Conservation (phyloP, 2,888 invertebrate genomes). For the Pardosa pseudoannulata region DNA sequence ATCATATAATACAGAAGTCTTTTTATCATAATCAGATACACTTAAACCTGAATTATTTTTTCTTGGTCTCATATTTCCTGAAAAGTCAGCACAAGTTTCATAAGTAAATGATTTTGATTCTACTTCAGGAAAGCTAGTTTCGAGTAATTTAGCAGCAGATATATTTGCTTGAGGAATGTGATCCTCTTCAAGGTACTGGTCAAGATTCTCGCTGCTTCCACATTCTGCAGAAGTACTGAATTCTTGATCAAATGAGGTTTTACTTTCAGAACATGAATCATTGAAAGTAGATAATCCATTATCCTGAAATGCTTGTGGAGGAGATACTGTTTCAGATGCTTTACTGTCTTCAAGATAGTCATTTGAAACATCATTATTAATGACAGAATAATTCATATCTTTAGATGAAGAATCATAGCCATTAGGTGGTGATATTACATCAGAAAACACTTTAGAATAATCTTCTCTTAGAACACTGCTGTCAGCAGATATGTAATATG, state of each 20-base stretch:
- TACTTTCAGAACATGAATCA: conserved; percentile 3
- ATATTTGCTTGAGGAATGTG: neutral
- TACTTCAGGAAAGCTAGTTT: conserved; percentile 26
- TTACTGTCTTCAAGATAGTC: neutral
- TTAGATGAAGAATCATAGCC: neutral
- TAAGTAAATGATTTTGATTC: conserved; percentile 30
- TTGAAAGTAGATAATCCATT: neutral
- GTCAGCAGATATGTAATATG: neutral
- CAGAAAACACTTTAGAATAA: neutral
- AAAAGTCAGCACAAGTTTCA: conserved; percentile 1
- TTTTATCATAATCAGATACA: neutral
- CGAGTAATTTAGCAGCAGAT: conserved; percentile 1
- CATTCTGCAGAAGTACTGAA: neutral
- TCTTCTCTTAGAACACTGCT: neutral
- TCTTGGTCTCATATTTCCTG: conserved; percentile 13
- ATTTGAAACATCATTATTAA: neutral
- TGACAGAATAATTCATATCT: neutral
- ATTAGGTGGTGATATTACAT: conserved; percentile 1
- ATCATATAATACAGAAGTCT: neutral
- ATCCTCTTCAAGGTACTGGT: conserved; percentile 7
- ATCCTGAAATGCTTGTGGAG: conserved; percentile 10
- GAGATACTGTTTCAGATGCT: conserved; percentile 9
- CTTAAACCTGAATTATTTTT: neutral
- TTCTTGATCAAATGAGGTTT: conserved; percentile 5
- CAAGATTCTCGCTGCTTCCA: conserved; percentile 6